Evolutionary conservation across 2,888 invertebrate genomes (phyloP), one percentile per base, ranked within the genome.

Genomic region (Nomada flava): DNA sequence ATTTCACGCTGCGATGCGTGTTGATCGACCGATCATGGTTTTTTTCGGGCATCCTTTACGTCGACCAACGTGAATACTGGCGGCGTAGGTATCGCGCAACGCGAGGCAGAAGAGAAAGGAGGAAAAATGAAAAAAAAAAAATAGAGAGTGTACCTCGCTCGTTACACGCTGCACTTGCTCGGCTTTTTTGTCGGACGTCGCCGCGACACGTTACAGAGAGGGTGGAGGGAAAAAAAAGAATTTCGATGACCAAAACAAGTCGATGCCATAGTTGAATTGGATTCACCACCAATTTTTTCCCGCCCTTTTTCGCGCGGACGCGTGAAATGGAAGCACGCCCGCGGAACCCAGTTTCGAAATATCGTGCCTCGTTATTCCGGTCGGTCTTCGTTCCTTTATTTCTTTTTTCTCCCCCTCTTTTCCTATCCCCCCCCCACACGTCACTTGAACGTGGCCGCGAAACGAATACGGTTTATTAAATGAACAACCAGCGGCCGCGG

Each of bases 211-310:
- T 53, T 59, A 60, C 57, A 42, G 52, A 47, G 57, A 23, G 72
- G 29, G 52, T 5, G n/a, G 1, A 59, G 44, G 36, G 57, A 29
- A 53, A 68, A 76, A 76, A 76, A 67, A 74, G 78, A 47, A 86
- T 69, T 76, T 76, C 83, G 73, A 68, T 76, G 76, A 67, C 74
- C 79, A 82, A 86, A 75, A 82, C 79, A 79, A 79, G 82, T 72
- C 82, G 75, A 72, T 73, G 76, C 29, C 74, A 79, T 74, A 63
- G 83, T 78, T 68, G 76, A 76, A 64, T 79, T 70, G 79, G 72
- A 79, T 75, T 71, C 71, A 18, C 11, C 26, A 36, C 60, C 29
- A 23, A 59, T 57, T 57, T 53, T 62, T 55, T n/a, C 50, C 29
- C 47, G 23, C 20, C 50, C 26, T 65, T 79, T 60, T 63, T 60